Evolutionary conservation across 2,888 invertebrate species (phyloP).

Genomic region (Itoplectis maculator): DNA sequence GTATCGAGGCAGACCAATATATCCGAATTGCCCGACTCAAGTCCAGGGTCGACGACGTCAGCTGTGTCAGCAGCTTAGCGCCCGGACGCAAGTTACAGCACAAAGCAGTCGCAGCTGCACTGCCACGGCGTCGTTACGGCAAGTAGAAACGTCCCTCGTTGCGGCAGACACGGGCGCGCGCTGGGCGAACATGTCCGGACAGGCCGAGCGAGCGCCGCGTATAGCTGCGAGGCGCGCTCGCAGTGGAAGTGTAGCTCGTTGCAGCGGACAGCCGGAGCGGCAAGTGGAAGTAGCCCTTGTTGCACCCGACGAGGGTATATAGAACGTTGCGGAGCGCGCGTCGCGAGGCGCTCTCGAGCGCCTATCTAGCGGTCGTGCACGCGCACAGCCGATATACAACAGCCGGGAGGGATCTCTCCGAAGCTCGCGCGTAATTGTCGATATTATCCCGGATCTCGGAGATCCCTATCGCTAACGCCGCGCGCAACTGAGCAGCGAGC

Average conservation of each 20-base stretch:
- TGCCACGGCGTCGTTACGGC: neutral
- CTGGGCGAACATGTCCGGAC: neutral
- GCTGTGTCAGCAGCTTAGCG: neutral
- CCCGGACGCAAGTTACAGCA: neutral
- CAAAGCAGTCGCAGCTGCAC: conserved; percentile 14
- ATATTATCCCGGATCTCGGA: conserved; percentile 68
- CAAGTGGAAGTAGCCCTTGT: conserved; percentile 59
- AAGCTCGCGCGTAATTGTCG: conserved; percentile 67
- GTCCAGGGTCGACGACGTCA: neutral
- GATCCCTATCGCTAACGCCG: conserved; percentile 64
- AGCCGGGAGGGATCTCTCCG: conserved; percentile 48
- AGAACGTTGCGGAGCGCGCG: neutral
- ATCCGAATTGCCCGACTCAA: neutral
- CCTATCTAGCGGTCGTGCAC: conserved; percentile 21
- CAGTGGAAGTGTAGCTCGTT: conserved; percentile 27
- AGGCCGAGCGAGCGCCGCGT: too few relatives aligned
- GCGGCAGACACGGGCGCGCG: neutral
- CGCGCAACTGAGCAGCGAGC: conserved; percentile 24
- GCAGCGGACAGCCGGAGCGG: conserved; percentile 29
- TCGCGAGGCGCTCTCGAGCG: conserved; percentile 16
- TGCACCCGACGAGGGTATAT: conserved; percentile 36
- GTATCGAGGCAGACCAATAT: neutral
- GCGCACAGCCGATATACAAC: conserved; percentile 7
- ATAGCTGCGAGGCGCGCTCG: neutral
- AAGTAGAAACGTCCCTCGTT: conserved; percentile 1